Conservation (phyloP, 92 coral and sea anemone species). For the Meandrina meandrites region DNA sequence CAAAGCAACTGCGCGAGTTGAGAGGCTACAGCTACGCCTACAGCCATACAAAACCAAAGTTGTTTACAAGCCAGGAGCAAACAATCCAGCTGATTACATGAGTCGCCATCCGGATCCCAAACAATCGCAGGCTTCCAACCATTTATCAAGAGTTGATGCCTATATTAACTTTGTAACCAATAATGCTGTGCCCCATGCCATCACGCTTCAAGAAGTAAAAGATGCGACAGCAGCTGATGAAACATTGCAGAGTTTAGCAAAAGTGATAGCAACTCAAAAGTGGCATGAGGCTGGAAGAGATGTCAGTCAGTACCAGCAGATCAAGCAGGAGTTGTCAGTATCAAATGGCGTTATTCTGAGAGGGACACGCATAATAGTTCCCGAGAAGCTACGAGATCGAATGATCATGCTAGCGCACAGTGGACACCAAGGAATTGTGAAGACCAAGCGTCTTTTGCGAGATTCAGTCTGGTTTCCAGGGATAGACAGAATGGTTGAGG, state of each 20-base stretch:
- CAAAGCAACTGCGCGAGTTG: conserved; percentile 38
- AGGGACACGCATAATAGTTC: conserved; percentile 43
- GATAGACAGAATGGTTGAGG: conserved; percentile 21
- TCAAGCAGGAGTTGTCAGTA: conserved; percentile 40
- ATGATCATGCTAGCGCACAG: conserved; percentile 30
- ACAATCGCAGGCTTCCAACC: conserved; percentile 14
- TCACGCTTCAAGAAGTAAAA: conserved; percentile 63
- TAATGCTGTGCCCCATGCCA: conserved; percentile 52
- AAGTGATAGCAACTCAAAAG: conserved; percentile 15
- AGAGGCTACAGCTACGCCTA: conserved; percentile 26
- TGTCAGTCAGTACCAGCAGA: conserved; percentile 28
- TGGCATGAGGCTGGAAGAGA: conserved; percentile 17
- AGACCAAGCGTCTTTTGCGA: conserved; percentile 37
- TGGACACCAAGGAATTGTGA: conserved; percentile 43
- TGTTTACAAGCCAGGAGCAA: conserved; percentile 48
- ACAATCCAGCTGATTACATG: conserved; percentile 58
- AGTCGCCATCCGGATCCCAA: conserved; percentile 47
- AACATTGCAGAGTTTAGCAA: conserved; percentile 30
- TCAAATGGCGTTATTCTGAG: conserved; percentile 30
- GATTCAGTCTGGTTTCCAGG: conserved; percentile 42
- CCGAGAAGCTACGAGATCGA: conserved; percentile 21
- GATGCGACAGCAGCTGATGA: conserved; percentile 49
- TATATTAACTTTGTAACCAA: conserved; percentile 44
- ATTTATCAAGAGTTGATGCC: conserved; percentile 41
- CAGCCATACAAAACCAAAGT: conserved; percentile 29